A percentile compares a stretch with the other conserved stretches of the same genome.
Evolutionary conservation across 1,140 invertebrate genomes (phyloP).

Genomic region (Cherax destructor): DNA sequence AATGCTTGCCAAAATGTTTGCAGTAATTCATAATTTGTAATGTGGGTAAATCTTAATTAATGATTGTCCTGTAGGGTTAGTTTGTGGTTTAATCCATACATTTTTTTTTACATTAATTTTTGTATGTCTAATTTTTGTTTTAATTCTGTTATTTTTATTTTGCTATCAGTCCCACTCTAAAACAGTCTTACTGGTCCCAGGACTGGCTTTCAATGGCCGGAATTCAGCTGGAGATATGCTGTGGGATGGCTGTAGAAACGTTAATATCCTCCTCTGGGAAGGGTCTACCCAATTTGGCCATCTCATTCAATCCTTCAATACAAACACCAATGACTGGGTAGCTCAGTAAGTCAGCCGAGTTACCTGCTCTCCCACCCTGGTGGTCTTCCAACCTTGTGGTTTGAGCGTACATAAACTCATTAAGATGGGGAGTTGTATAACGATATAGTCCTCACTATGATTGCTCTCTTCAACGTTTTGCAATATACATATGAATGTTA

Average conservation of each 20-base stretch:
- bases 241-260: slow-evolving; percentile 77
- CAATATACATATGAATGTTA: background rate
- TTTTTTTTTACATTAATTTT: background rate
- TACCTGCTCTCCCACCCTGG: slow-evolving; percentile 5
- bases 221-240: slow-evolving; percentile 72
- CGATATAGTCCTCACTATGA: background rate
- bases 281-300: slow-evolving; percentile 75
- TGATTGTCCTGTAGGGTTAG: background rate
- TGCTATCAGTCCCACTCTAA: slow-evolving; percentile 32
- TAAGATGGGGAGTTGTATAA: slow-evolving; percentile 11
- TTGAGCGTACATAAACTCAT: background rate
- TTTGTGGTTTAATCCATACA: background rate
- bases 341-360: slow-evolving; percentile 74
- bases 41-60: background rate
- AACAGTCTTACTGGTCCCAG: slow-evolving; percentile 70
- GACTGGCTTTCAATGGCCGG: slow-evolving; percentile 76
- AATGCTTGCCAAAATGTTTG: too few relatives aligned
- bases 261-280: slow-evolving; percentile 75
- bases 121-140: background rate
- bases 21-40: too few relatives aligned
- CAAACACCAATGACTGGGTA: slow-evolving; percentile 78
- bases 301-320: slow-evolving; percentile 76
- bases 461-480: background rate
- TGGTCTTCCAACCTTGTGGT: slow-evolving; percentile 11
- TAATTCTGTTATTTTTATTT: background rate